Conservation (phyloP, 2,113 vertebrate species). For the Festucalex cinctus region DNA sequence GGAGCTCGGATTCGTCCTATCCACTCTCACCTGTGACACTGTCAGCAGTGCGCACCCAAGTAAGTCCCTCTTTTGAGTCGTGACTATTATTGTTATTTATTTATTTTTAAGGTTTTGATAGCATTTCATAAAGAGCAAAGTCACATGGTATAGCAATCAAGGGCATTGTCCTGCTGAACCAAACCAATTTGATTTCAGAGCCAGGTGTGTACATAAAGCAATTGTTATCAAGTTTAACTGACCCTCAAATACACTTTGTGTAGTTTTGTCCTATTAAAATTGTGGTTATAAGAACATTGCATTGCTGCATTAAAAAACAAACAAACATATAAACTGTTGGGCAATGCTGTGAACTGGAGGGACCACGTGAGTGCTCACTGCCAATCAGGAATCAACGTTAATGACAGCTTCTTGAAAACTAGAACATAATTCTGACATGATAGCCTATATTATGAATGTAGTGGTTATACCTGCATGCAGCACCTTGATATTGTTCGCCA, state of each 20-base stretch:
- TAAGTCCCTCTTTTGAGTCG: constrained; percentile 25
- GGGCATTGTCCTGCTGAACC: background rate
- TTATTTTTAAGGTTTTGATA: background rate
- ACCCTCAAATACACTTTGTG: background rate
- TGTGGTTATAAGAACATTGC: no score
- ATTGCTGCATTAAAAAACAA: no score
- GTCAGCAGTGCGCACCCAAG: constrained; percentile 58
- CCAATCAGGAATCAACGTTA: background rate
- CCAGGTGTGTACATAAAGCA: background rate
- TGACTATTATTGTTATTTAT: background rate
- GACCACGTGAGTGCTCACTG: background rate
- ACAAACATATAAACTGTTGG: no score
- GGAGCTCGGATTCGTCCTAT: constrained; percentile 43
- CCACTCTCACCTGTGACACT: constrained; percentile 58
- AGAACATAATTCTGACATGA: no score
- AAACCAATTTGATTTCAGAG: background rate
- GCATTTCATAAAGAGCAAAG: background rate
- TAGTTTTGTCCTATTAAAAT: background rate
- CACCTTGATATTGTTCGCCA: background rate
- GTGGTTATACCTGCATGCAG: no score
- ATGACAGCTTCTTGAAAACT: background rate
- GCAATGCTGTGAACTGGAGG: no score
- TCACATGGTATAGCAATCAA: background rate
- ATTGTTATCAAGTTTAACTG: background rate
- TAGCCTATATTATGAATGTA: no score